Evolutionary conservation across 35 echinoderm and acorn worm species (phyloP), one percentile per base, ranked within the genome.

Genomic region (Diadema setosum): DNA sequence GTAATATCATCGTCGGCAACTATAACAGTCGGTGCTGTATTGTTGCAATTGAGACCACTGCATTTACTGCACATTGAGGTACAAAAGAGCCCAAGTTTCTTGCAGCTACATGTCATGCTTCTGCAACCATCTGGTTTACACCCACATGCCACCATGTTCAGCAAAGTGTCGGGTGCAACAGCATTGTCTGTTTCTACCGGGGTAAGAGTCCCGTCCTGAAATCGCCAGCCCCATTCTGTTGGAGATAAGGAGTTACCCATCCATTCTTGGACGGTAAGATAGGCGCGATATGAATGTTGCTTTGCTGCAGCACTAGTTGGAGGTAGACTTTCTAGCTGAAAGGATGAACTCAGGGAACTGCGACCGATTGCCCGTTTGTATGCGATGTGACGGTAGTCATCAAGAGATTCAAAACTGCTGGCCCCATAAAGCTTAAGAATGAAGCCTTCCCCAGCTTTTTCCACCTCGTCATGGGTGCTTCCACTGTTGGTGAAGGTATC

Each of bases 301-400:
- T n/a, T n/a, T n/a, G n/a, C n/a, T 84, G 49, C 5, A 35, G 82
- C 82, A 84, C 82, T 84, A 1, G 82, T 84, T 84, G 82, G 82
- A 57, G 82, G 82, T 40, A 84, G 24, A 39, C 49, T 84, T 87
- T 64, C 65, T 29, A 87, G 26, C 65, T 76, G 64, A 87, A 87
- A 87, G 25, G 61, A n/a, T n/a, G n/a, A n/a, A 11, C 9, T 59
- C 36, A 87, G 61, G 0, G 85, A 87, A 75, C 85, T 87, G 46
- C 65, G 61, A 69, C 85, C 45, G 29, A 87, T 87, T 55, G 65
- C 85, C 39, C 67, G 42, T 30, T 87, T 87, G 48, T 87, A 87
- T 87, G 85, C 67, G 39, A 87, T 76, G 45, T 87, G 85, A 15
- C 85, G 60, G 85, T 87, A 87, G 39, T 78, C 85, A 87, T 87